phyloP scores from a whole-genome alignment of 2,113 vertebrate genomes.

The Cavia aperea region DNA sequence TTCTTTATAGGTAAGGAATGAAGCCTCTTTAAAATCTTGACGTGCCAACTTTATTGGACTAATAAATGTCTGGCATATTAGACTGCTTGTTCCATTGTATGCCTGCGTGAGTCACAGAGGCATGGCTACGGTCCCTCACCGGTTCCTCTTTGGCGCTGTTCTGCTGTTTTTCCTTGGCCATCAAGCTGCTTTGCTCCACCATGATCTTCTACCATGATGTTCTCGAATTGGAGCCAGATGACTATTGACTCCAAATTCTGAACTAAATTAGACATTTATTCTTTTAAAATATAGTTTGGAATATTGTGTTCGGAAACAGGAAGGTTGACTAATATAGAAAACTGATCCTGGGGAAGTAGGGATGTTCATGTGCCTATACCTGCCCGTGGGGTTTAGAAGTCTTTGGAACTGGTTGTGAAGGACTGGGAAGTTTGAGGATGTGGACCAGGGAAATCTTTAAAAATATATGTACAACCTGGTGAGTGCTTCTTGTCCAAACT shows the following conservation, averaged over 20 bases:
- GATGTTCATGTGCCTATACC: background rate
- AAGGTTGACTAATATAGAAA: background rate
- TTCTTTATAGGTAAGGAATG: no score
- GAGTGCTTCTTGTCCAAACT: background rate
- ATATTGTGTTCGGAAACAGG: background rate
- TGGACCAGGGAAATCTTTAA: background rate
- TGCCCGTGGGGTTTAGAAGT: background rate
- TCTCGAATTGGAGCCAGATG: background rate
- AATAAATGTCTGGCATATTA: background rate
- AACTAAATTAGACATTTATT: background rate
- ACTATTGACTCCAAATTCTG: background rate
- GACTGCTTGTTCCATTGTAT: background rate
- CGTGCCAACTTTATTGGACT: background rate
- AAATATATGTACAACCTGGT: background rate
- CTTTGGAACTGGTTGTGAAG: background rate
- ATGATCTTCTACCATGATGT: background rate
- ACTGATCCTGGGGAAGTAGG: background rate
- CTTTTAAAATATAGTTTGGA: background rate
- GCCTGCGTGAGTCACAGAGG: background rate
- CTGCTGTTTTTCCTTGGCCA: background rate
- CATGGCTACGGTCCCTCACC: background rate
- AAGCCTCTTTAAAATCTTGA: background rate
- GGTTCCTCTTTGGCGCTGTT: background rate
- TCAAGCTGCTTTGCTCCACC: background rate
- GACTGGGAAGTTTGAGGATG: background rate